Evolutionary conservation across 2,113 vertebrate species (phyloP).

Genomic region (Coptodon bakossiorum): DNA sequence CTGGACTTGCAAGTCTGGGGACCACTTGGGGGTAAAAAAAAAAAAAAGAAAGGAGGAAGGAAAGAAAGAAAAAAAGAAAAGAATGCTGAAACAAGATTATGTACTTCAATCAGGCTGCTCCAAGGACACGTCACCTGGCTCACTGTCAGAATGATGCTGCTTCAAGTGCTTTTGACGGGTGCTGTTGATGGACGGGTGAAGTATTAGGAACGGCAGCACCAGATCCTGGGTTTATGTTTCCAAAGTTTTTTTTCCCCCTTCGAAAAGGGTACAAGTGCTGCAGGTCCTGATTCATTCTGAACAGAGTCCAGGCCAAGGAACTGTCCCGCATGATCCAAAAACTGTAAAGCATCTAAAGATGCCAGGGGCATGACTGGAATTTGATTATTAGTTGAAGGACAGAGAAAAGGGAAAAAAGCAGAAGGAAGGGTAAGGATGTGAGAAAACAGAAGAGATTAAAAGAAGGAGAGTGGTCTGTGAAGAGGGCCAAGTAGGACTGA

Average conservation of each 20-base stretch:
- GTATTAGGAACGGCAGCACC: conserved; percentile 6
- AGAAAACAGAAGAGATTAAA: conserved; percentile 12
- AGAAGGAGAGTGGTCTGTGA: not conserved
- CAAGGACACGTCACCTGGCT: conserved; percentile 39
- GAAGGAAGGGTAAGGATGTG: not conserved
- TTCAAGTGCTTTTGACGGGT: conserved; percentile 14
- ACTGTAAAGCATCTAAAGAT: not conserved
- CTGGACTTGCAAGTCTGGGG: not conserved
- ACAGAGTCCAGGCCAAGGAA: not conserved
- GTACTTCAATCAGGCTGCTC: conserved; percentile 39
- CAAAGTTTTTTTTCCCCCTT: not conserved
- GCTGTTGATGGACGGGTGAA: conserved; percentile 28
- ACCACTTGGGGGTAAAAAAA: not conserved
- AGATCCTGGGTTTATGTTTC: not conserved
- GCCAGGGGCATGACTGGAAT: conserved; percentile 3
- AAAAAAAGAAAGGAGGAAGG: not conserved
- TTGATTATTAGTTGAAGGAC: conserved; percentile 12
- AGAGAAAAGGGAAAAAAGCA: not conserved
- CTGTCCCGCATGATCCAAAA: not conserved
- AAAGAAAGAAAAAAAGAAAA: not conserved
- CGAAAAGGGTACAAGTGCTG: not conserved
- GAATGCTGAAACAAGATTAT: conserved; percentile 44
- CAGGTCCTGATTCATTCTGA: not conserved
- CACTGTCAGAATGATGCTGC: conserved; percentile 40
- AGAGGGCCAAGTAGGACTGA: not conserved